These are phyloP conservation scores for Solenopsis invicta DNA, from an alignment of 1,140 invertebrate genomes.

Conservation along the genomic window DNA sequence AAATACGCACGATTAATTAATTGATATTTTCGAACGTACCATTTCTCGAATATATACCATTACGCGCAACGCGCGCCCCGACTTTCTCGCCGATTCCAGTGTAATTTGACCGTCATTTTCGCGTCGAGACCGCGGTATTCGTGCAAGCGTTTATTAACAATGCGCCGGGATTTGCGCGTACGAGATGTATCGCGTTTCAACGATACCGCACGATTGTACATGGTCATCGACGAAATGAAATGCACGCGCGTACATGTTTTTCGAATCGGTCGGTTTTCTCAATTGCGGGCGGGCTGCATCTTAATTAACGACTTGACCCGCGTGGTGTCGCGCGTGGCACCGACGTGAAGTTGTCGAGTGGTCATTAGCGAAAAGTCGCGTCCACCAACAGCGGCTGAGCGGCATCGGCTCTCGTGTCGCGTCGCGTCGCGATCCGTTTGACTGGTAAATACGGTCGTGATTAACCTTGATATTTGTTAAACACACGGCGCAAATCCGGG, in stretches of 20 bases:
- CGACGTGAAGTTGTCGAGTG: background rate
- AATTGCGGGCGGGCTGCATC: background rate
- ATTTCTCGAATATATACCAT: background rate
- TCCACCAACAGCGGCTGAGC: too few relatives aligned
- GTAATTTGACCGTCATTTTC: background rate
- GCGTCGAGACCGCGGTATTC: background rate
- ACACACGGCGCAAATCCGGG: background rate
- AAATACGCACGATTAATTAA: too few relatives aligned
- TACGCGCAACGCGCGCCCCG: background rate
- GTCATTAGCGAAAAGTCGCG: background rate
- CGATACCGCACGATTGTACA: background rate
- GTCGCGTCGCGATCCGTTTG: background rate
- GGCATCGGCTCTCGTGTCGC: background rate
- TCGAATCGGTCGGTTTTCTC: background rate
- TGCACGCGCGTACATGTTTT: background rate
- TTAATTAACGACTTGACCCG: background rate
- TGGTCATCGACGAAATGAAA: background rate
- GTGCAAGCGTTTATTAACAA: background rate
- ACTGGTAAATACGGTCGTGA: constrained; percentile 5
- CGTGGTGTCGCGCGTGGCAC: background rate
- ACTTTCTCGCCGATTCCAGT: background rate
- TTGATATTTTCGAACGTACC: too few relatives aligned
- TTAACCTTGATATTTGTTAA: constrained; percentile 37
- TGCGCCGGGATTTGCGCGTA: background rate
- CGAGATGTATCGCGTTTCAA: background rate